phyloP scores from a whole-genome alignment of 64 coral and sea anemone genomes.

The Porites australiensis region DNA sequence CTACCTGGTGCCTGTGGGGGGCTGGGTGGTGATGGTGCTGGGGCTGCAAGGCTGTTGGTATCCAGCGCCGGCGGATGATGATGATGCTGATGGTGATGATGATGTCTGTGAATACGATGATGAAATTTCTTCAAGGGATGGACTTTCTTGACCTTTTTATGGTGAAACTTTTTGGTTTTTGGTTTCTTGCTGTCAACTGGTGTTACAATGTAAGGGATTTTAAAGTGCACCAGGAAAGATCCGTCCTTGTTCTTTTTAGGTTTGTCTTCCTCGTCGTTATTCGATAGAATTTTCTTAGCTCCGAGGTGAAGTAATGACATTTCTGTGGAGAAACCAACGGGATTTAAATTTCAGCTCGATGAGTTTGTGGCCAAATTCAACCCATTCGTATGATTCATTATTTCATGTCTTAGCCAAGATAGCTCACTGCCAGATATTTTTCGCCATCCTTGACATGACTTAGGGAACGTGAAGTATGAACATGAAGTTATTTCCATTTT shows the following conservation, averaged over 20 bases:
- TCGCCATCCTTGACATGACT: no score
- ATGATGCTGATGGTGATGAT: slow-evolving; percentile 1
- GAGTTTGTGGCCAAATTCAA: no score
- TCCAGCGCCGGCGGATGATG: not conserved
- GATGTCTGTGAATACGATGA: slow-evolving; percentile 21
- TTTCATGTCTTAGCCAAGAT: no score
- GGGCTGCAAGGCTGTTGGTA: not conserved
- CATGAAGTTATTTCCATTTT: no score
- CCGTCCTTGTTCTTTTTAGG: slow-evolving; percentile 91
- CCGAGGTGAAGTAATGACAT: slow-evolving; percentile 85
- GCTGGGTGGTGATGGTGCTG: not conserved
- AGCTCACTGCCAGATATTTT: no score
- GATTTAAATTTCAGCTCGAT: not conserved
- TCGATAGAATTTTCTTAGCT: slow-evolving; percentile 44
- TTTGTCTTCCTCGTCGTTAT: slow-evolving; percentile 45
- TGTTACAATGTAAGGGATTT: slow-evolving; percentile 93
- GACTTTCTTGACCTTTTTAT: slow-evolving; percentile 64
- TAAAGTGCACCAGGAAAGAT: slow-evolving; percentile 87
- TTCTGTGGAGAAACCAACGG: slow-evolving; percentile 34
- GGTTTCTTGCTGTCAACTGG: slow-evolving; percentile 73
- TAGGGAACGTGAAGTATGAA: no score
- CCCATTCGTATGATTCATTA: no score
- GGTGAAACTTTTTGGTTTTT: slow-evolving; percentile 59
- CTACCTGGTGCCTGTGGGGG: slow-evolving; percentile 4
- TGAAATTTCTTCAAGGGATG: slow-evolving; percentile 42